A percentile compares a stretch with the other conserved stretches of the same genome.
Conservation (phyloP, 2,888 invertebrate species). For the Lasioglossum morio region DNA sequence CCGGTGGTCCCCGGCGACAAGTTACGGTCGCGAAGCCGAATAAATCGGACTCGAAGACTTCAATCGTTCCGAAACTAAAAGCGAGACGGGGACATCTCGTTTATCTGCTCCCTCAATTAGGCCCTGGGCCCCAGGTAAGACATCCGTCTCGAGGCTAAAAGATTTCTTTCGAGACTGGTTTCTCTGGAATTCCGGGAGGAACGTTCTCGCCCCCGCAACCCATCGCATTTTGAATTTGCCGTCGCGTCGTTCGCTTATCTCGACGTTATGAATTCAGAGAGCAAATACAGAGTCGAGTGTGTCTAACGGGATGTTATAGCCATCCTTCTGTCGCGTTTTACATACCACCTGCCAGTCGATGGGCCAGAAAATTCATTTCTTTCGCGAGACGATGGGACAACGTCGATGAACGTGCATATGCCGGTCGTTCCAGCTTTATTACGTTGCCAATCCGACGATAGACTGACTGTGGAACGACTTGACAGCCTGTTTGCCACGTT, state of each 20-base stretch:
- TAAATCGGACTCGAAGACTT: neutral
- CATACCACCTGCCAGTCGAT: slow-evolving; percentile 26
- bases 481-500: neutral
- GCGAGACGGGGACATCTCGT: neutral
- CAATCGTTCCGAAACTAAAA: neutral
- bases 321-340: slow-evolving; percentile 42
- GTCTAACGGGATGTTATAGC: slow-evolving; percentile 51
- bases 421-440: neutral
- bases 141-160: slow-evolving; percentile 41
- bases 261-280: slow-evolving; percentile 51
- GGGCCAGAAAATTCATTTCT: slow-evolving; percentile 45
- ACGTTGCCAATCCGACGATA: slow-evolving; percentile 2
- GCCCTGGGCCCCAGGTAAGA: slow-evolving; percentile 3
- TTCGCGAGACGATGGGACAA: neutral
- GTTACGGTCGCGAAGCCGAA: neutral
- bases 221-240: neutral
- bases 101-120: slow-evolving; percentile 1
- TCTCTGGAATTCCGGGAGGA: slow-evolving; percentile 63
- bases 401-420: neutral
- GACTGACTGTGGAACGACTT: neutral
- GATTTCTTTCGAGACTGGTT: slow-evolving; percentile 64
- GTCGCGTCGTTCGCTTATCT: slow-evolving; percentile 48
- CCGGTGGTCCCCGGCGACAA: neutral
- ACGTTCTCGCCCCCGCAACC: slow-evolving; percentile 41
- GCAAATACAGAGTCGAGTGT: slow-evolving; percentile 60